A percentile compares a stretch with the other conserved stretches of the same genome.
Conservation (phyloP, 2,113 vertebrate genomes). For the Hymenochirus boettgeri region DNA sequence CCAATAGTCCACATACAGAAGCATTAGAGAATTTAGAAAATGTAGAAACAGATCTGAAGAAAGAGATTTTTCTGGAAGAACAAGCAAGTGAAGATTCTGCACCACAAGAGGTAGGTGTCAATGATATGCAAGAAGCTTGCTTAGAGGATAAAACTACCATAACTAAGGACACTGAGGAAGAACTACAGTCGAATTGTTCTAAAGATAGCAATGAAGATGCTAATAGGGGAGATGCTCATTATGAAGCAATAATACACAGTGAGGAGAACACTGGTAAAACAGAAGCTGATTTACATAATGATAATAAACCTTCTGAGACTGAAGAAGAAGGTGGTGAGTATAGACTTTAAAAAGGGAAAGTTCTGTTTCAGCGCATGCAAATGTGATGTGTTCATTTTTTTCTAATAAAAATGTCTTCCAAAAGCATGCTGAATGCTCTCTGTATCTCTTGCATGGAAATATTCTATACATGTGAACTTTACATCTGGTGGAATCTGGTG, state of each 20-base stretch:
- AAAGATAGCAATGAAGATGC: not conserved
- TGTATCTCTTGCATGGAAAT: not conserved
- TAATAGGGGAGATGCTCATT: not conserved
- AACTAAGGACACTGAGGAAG: constrained; percentile 3
- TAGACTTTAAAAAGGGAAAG: constrained; percentile 8
- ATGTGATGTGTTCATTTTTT: not conserved
- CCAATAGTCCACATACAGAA: not conserved
- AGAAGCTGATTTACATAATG: constrained; percentile 12
- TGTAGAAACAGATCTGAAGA: not conserved
- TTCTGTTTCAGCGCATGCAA: constrained; percentile 11
- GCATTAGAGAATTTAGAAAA: not conserved
- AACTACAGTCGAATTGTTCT: not conserved
- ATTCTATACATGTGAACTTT: not conserved
- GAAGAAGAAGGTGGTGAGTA: constrained; percentile 68
- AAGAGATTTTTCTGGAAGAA: not conserved
- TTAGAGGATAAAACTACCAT: not conserved
- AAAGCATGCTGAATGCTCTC: constrained; percentile 2
- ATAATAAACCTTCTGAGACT: not conserved
- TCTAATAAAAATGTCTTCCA: constrained; percentile 23
- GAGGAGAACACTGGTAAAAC: not conserved
- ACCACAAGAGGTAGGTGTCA: constrained; percentile 24
- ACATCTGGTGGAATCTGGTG: not conserved
- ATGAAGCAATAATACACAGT: constrained; percentile 14
- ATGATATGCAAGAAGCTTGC: constrained; percentile 30
- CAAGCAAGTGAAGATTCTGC: not conserved